A percentile compares a stretch with the other conserved stretches of the same genome.
These are phyloP conservation scores for Eretmocerus hayati DNA, from an alignment of 2,888 invertebrate species.

Conservation along the genomic window DNA sequence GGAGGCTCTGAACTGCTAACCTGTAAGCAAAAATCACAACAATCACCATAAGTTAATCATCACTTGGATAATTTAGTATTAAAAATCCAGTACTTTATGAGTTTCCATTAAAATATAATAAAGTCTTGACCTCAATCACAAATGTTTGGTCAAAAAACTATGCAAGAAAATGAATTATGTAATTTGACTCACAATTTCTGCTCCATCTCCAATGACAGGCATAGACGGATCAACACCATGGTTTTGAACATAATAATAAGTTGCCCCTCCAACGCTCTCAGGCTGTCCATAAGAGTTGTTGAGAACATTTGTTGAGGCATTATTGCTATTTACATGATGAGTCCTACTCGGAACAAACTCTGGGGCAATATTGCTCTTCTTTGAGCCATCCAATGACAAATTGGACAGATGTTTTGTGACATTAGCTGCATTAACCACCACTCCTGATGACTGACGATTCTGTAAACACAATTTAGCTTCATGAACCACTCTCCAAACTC, in stretches of 20 bases:
- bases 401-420: conserved; percentile 44
- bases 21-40: too few species aligned
- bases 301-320: conserved; percentile 42
- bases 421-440: conserved; percentile 33
- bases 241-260: conserved; percentile 79
- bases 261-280: conserved; percentile 91
- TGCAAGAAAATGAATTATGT: not conserved
- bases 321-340: conserved; percentile 38
- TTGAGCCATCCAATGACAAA: conserved; percentile 41
- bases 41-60: too few species aligned
- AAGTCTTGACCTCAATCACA: too few species aligned
- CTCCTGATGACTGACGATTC: conserved; percentile 39
- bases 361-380: conserved; percentile 38
- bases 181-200: conserved; percentile 33
- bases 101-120: too few species aligned
- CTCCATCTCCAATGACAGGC: conserved; percentile 35
- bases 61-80: too few species aligned
- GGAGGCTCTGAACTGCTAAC: conserved; percentile 17
- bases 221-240: conserved; percentile 33
- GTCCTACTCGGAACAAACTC: conserved; percentile 43
- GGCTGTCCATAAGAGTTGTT: conserved; percentile 50
- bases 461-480: too few species aligned
- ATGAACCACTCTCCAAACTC: not conserved
- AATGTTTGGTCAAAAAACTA: not conserved
- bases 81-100: too few species aligned